phyloP scores from a whole-genome alignment of 1,140 invertebrate species.

The Drosophila truncata region DNA sequence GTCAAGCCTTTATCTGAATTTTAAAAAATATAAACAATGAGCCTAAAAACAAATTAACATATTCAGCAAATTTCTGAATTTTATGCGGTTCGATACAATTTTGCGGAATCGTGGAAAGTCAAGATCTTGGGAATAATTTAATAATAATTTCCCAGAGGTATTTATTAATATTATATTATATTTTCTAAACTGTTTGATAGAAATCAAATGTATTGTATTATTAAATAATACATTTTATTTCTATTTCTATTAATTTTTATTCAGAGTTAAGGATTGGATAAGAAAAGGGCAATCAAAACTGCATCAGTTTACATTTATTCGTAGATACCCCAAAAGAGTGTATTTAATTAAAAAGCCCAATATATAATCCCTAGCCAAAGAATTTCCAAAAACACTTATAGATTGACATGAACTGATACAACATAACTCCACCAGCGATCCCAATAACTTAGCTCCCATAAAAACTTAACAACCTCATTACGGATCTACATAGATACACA shows the following conservation, averaged over 20 bases:
- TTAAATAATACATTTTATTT: too few species aligned
- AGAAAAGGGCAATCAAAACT: too few species aligned
- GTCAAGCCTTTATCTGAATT: conserved; percentile 5
- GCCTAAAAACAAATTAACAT: not conserved
- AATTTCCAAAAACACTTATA: not conserved
- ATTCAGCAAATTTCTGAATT: not conserved
- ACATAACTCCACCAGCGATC: not conserved
- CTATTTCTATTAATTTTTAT: not conserved
- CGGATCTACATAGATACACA: conserved; percentile 47
- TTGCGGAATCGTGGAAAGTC: not conserved
- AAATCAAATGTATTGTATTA: not conserved
- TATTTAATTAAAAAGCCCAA: too few species aligned
- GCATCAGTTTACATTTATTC: too few species aligned
- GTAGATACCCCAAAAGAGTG: too few species aligned
- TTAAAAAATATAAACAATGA: not conserved
- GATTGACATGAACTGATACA: not conserved
- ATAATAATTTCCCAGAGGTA: not conserved
- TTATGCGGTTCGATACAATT: not conserved
- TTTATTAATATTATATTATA: not conserved
- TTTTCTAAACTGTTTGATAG: not conserved
- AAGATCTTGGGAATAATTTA: not conserved
- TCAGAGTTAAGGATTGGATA: not conserved
- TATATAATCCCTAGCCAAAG: too few species aligned
- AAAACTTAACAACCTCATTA: conserved; percentile 35
- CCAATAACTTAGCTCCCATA: conserved; percentile 3